These are phyloP conservation scores for Anthophora plumipes DNA, from an alignment of 2,888 invertebrate species.

Conservation along the genomic window DNA sequence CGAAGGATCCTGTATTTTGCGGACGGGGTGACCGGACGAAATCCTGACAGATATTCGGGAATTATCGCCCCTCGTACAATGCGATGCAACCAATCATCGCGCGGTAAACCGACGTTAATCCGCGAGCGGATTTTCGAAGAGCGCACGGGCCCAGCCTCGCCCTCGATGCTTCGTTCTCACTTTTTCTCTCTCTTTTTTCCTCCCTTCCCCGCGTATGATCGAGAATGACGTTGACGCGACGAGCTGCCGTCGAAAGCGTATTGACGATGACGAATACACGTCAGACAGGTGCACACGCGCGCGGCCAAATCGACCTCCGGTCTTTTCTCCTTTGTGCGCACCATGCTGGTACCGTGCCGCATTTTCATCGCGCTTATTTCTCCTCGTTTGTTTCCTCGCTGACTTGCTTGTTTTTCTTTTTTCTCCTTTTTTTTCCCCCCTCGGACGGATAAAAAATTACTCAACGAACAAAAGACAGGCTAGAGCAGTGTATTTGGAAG, in stretches of 20 bases:
- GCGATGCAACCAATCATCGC: constrained; percentile 67
- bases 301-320: constrained; percentile 41
- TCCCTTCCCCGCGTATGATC: constrained; percentile 60
- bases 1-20: no score
- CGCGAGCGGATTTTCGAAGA: constrained; percentile 70
- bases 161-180: no score
- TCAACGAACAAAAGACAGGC: neutral
- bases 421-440: neutral
- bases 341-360: neutral
- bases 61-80: constrained; percentile 63
- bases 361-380: constrained; percentile 13
- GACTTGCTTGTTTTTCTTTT: neutral
- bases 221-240: constrained; percentile 76
- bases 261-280: constrained; percentile 74
- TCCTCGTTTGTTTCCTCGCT: neutral
- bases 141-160: neutral
- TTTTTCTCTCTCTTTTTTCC: constrained; percentile 8
- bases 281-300: neutral
- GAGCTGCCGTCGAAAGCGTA: constrained; percentile 68
- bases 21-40: constrained; percentile 9
- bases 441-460: constrained; percentile 2
- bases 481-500: neutral
- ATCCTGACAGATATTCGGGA: constrained; percentile 55
- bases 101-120: constrained; percentile 78
- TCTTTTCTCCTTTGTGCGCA: constrained; percentile 3